These are phyloP conservation scores for Lytechinus pictus DNA, from an alignment of 35 echinoderm and acorn worm species.

Conservation along the genomic window DNA sequence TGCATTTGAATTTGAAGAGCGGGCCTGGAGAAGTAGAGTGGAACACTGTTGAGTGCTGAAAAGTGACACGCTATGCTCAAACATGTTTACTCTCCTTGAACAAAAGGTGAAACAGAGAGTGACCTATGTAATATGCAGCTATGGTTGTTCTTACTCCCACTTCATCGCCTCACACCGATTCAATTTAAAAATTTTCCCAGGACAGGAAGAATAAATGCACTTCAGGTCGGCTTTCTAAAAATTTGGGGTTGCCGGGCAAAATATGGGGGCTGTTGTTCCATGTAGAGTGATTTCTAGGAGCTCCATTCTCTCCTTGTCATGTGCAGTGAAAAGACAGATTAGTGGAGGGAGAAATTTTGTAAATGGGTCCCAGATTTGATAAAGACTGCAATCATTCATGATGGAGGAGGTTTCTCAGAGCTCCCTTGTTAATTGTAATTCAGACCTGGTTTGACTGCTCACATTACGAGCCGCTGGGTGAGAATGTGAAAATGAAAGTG, in stretches of 20 bases:
- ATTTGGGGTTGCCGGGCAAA: not conserved
- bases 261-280: not conserved
- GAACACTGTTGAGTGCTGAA: not conserved
- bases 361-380: not conserved
- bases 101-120: conserved; percentile 11
- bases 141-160: not conserved
- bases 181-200: not conserved
- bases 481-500: conserved; percentile 12
- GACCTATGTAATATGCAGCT: not conserved
- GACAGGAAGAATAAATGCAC: not conserved
- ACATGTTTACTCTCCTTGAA: not conserved
- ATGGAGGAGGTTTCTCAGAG: not conserved
- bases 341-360: not conserved
- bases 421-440: not conserved
- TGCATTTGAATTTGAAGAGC: not conserved
- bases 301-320: not conserved
- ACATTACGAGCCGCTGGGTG: not conserved
- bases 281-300: not conserved
- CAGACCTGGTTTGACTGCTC: not conserved
- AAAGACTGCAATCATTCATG: conserved; percentile 3
- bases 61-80: not conserved
- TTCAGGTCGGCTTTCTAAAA: not conserved
- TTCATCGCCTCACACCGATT: not conserved
- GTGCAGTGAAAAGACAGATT: not conserved
- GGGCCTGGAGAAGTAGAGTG: not conserved